Percentiles rank a stretch among this genome's conserved stretches.
Conservation (phyloP, 2,888 invertebrate species). For the Meliscaeva auricollis region DNA sequence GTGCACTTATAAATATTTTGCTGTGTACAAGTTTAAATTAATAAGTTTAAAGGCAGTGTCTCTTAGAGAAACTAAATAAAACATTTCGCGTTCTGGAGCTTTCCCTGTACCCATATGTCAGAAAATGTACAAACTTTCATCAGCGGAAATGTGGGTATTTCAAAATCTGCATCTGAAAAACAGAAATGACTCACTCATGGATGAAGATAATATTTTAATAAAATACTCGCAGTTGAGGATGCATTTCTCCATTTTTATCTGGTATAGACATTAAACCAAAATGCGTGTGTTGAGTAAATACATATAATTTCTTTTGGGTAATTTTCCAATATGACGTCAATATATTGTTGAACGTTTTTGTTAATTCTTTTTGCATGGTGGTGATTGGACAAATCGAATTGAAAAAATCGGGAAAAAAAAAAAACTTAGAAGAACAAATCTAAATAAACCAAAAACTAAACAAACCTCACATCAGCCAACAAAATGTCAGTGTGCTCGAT, state of each 20-base stretch:
- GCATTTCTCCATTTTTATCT: conserved; percentile 9
- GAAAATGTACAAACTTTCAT: conserved; percentile 40
- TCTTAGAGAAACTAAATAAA: too few relatives aligned
- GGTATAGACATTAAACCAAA: not conserved
- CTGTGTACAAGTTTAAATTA: too few relatives aligned
- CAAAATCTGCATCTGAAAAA: conserved; percentile 21
- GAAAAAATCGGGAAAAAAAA: conserved; percentile 25
- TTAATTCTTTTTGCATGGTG: conserved; percentile 24
- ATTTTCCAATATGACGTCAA: conserved; percentile 74
- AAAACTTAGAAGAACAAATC: not conserved
- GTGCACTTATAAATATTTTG: too few relatives aligned
- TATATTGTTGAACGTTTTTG: conserved; percentile 42
- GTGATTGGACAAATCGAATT: conserved; percentile 13
- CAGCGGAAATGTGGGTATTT: conserved; percentile 52
- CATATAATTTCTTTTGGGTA: conserved; percentile 49
- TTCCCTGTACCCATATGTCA: not conserved
- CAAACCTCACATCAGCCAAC: conserved; percentile 32
- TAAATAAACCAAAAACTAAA: conserved; percentile 35
- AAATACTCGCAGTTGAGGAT: not conserved
- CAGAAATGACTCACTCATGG: conserved; percentile 18
- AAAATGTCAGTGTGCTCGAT: conserved; percentile 70
- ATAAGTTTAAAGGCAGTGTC: too few relatives aligned
- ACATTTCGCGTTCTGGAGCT: not conserved
- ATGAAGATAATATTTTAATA: not conserved
- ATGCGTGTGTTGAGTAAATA: conserved; percentile 50